Conservation (phyloP, 2,113 vertebrate genomes). For the Mastomys natalensis region DNA sequence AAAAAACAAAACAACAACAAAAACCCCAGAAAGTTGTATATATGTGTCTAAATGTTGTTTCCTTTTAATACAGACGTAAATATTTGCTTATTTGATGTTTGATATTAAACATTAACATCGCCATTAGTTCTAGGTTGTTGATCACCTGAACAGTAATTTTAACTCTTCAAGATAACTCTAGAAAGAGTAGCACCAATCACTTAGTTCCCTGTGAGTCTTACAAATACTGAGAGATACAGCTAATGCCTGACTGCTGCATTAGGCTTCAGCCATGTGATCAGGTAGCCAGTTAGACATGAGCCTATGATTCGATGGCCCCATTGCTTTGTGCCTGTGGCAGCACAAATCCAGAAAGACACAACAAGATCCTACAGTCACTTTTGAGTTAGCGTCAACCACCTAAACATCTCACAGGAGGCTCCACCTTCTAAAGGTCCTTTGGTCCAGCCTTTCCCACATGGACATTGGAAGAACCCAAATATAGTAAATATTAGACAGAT, state of each 20-base stretch:
- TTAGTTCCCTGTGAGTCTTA: not conserved
- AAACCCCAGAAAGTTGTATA: not conserved
- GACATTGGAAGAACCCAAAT: not conserved
- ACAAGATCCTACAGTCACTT: not conserved
- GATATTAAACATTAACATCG: no score
- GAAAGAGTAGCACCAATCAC: not conserved
- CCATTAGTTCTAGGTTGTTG: conserved; percentile 18
- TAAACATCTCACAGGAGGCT: not conserved
- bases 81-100: conserved; percentile 22
- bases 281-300: not conserved
- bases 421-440: not conserved
- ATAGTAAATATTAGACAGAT: not conserved
- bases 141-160: not conserved
- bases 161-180: conserved; percentile 44
- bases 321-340: not conserved
- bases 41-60: conserved; percentile 5
- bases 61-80: conserved; percentile 35
- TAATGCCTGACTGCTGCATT: not conserved
- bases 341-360: not conserved
- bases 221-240: not conserved
- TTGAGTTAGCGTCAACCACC: not conserved
- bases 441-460: not conserved
- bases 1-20: not conserved
- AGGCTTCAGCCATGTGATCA: not conserved
- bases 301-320: not conserved